Conservation (phyloP, 1,140 invertebrate genomes). For the Tetragonula clypearis region DNA sequence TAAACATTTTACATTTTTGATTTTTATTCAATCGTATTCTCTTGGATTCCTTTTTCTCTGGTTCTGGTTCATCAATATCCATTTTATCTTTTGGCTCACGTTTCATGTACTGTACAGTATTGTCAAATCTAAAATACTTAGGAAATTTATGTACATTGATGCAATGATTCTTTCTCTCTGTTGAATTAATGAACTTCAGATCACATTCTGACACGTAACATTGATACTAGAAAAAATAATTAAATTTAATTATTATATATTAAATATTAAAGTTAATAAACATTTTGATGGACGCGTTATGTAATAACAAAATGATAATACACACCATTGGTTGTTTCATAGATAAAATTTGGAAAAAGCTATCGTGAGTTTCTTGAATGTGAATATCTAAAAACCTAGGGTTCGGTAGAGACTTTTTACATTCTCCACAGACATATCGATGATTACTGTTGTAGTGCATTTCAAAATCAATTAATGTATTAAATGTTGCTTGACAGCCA, state of each 20-base stretch:
- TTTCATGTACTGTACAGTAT: constrained; percentile 64
- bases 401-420: constrained; percentile 84
- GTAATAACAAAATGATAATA: constrained; percentile 37
- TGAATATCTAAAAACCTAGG: constrained; percentile 87
- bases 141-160: constrained; percentile 85
- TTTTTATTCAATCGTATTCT: constrained; percentile 64
- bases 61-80: constrained; percentile 57
- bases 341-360: constrained; percentile 85
- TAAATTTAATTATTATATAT: too few species aligned
- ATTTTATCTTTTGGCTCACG: constrained; percentile 49
- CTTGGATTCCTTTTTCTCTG: constrained; percentile 9
- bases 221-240: constrained; percentile 82
- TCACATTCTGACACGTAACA: constrained; percentile 86
- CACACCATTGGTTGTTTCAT: constrained; percentile 85
- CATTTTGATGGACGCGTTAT: background rate
- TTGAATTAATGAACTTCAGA: constrained; percentile 81
- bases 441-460: constrained; percentile 82
- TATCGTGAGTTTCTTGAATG: constrained; percentile 86
- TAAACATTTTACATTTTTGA: constrained; percentile 71
- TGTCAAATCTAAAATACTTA: constrained; percentile 84
- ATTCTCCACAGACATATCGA: constrained; percentile 80
- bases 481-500: constrained; percentile 76
- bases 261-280: constrained; percentile 46
- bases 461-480: constrained; percentile 79
- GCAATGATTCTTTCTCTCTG: constrained; percentile 84